These are phyloP conservation scores for Chauna torquata DNA, from an alignment of 2,113 vertebrate genomes.

Conservation along the genomic window DNA sequence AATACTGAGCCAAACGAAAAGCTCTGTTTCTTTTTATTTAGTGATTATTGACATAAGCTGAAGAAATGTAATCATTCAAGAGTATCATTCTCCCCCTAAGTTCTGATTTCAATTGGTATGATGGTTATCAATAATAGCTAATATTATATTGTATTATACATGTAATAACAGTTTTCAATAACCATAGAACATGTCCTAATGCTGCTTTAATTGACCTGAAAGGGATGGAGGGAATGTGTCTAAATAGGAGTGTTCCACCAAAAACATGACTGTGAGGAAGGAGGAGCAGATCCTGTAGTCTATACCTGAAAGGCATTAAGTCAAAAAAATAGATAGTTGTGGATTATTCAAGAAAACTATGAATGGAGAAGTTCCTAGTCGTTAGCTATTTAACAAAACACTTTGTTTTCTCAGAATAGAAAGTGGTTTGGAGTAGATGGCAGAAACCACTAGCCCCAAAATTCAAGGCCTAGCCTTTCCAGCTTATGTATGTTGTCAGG, in stretches of 20 bases:
- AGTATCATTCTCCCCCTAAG: neutral
- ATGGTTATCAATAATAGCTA: neutral
- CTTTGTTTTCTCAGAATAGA: neutral
- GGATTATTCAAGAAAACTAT: neutral
- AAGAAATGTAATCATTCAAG: neutral
- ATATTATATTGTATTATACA: neutral
- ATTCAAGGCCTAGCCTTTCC: neutral
- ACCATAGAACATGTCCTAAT: neutral
- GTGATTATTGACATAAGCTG: neutral
- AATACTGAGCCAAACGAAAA: neutral
- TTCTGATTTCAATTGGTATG: neutral
- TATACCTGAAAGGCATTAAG: neutral
- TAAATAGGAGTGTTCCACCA: neutral
- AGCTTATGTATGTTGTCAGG: accelerated
- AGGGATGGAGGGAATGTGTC: neutral
- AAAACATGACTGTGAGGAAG: neutral
- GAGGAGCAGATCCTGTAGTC: neutral
- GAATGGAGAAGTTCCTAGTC: neutral
- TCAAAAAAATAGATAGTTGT: neutral
- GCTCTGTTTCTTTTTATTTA: neutral
- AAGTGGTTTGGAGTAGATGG: neutral
- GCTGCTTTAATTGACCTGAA: neutral
- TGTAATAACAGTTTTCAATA: neutral
- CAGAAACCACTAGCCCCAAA: neutral
- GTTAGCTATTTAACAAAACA: neutral